Conservation (phyloP, 2,888 invertebrate species). For the Drosophila kambysellisi region DNA sequence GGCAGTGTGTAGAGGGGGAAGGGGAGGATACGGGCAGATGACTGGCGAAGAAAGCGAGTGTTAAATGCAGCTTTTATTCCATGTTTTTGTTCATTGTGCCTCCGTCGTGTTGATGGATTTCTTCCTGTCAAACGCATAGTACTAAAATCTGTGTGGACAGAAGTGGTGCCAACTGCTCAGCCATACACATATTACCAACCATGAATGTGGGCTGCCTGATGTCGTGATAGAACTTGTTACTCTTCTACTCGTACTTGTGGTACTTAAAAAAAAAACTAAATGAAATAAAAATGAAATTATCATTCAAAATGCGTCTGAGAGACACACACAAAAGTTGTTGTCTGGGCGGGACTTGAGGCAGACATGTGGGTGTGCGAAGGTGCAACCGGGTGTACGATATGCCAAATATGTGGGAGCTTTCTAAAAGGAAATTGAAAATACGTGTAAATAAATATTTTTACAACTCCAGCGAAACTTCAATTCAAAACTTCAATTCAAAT, state of each 20-base stretch:
- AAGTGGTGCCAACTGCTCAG: conserved; percentile 53
- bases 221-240: conserved; percentile 58
- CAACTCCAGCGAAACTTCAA: neutral
- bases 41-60: conserved; percentile 76
- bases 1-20: conserved; percentile 1
- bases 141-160: conserved; percentile 50
- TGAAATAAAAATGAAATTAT: conserved; percentile 40
- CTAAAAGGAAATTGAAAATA: conserved; percentile 1
- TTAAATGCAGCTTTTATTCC: conserved; percentile 73
- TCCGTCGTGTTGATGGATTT: conserved; percentile 66
- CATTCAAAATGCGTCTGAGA: conserved; percentile 56
- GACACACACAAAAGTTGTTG: neutral
- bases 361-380: conserved; percentile 32
- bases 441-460: neutral
- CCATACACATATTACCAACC: neutral
- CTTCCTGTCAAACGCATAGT: conserved; percentile 69
- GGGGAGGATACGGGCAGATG: conserved; percentile 32
- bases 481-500: neutral
- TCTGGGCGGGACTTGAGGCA: conserved; percentile 21
- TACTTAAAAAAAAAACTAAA: conserved; percentile 18
- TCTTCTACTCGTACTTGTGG: conserved; percentile 24
- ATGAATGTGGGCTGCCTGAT: conserved; percentile 49
- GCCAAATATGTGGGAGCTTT: conserved; percentile 8
- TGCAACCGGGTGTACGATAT: neutral
- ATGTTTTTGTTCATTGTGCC: conserved; percentile 32